phyloP scores from a whole-genome alignment of 2,888 invertebrate genomes.

The Erannis defoliaria region DNA sequence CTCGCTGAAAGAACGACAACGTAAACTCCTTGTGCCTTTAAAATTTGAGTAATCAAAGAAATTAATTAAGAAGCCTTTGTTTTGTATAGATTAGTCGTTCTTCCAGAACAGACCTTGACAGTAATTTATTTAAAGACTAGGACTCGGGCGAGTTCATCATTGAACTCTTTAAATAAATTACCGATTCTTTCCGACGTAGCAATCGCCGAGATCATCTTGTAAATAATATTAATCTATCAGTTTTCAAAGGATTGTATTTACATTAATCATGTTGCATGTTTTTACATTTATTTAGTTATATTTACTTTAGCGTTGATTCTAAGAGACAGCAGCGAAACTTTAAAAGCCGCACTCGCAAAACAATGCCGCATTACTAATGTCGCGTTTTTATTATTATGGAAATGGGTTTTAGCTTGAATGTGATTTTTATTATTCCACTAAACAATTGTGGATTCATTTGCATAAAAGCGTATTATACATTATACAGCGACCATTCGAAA shows the following conservation, averaged over 20 bases:
- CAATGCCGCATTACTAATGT: slow-evolving; percentile 23
- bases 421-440: slow-evolving; percentile 47
- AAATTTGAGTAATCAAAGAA: not conserved
- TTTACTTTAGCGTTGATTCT: slow-evolving; percentile 16
- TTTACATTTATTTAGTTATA: slow-evolving; percentile 11
- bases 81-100: not conserved
- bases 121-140: not conserved
- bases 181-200: slow-evolving; percentile 5
- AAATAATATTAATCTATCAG: not conserved
- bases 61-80: not conserved
- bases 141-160: not conserved
- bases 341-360: slow-evolving; percentile 16
- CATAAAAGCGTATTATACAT: slow-evolving; percentile 48
- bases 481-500: slow-evolving; percentile 17
- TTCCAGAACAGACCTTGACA: too few species aligned
- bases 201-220: not conserved
- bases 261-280: slow-evolving; percentile 22
- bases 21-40: slow-evolving; percentile 4
- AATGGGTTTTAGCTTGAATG: slow-evolving; percentile 46
- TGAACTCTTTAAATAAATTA: too few species aligned
- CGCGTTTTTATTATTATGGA: slow-evolving; percentile 55
- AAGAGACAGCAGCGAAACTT: not conserved
- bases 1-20: not conserved
- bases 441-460: slow-evolving; percentile 52
- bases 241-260: slow-evolving; percentile 14